Base-by-base conservation (phyloP, 2,797 vertebrate genomes). In the Hipposideros larvatus region DNA sequence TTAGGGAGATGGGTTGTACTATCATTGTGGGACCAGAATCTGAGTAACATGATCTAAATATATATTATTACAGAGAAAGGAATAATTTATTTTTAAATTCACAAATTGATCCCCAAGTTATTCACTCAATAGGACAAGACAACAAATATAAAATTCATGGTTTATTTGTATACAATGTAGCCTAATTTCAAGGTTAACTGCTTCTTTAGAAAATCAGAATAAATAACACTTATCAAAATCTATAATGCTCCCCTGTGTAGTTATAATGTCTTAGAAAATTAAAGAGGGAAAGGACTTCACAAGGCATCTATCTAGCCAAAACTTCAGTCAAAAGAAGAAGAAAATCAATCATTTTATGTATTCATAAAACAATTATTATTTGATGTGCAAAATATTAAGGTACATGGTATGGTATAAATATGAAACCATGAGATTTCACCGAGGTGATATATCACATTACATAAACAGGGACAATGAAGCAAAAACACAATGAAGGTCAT, bases 151-250 rank as follows among this genome's bases (percentile, higher is more conserved):
- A 91, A 90, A 87, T 37, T 82, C 28, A 24, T 51, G 1, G 15
- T 70, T 83, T 88, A 65, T 73, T 82, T 90, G 7, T 59, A 18
- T 46, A 31, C 1, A 70, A 4, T 78, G 84, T 80, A 90, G n/a
- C 14, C 28, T 75, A 90, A 84, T 31, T 92, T 91, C 55, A 92
- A 94, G 31, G 28, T 34, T 48, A 59, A 91, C 46, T 80, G 2
- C 1, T 87, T 90, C 53, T 94, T 7, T 84, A 73, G 37, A 71
- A 94, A 95, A 73, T 48, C 41, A 92, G 26, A 92, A 87, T 74
- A 73, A 77, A 34, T 75, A 57, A 15, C 43, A 87, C 70, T 83
- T 65, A 74, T 79, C 28, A 57, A 89, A 91, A 43, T 10, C 16
- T 83, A 73, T n/a, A 91, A 63, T 74, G 4, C 8, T 78, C 14